Evolutionary conservation across 2,113 vertebrate species (phyloP).

Genomic region (Noturus placidus): DNA sequence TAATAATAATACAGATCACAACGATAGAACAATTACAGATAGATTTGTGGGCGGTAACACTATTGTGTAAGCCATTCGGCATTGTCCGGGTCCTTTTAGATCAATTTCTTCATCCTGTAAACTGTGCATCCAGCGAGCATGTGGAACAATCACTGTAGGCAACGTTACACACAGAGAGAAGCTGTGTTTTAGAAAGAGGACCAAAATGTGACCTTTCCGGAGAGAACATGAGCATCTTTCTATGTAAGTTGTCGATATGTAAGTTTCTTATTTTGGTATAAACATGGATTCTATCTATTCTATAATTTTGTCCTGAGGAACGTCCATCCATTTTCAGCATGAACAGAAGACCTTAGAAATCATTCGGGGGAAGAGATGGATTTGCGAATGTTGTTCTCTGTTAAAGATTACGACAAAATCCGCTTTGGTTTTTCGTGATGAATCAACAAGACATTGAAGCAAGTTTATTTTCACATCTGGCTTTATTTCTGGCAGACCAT

Average conservation of each 20-base stretch:
- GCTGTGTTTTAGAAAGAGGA: not conserved
- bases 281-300: not conserved
- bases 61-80: conserved; percentile 63
- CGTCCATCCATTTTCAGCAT: not conserved
- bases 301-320: not conserved
- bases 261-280: conserved; percentile 51
- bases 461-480: not conserved
- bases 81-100: conserved; percentile 71
- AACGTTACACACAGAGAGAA: conserved; percentile 13
- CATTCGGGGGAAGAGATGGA: not conserved
- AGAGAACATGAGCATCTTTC: conserved; percentile 26
- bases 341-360: not conserved
- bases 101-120: conserved; percentile 75
- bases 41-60: conserved; percentile 29
- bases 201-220: not conserved
- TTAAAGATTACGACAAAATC: not conserved
- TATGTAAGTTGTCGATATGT: conserved; percentile 64
- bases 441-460: not conserved
- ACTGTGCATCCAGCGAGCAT: conserved; percentile 59
- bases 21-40: not conserved
- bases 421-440: not conserved
- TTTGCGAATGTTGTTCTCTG: not conserved
- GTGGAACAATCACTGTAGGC: conserved; percentile 42
- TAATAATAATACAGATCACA: not conserved
- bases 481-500: not conserved